Percentiles rank a stretch among this genome's conserved stretches.
These are phyloP conservation scores for Bos javanicus DNA, from an alignment of 2,113 vertebrate species.

Conservation along the genomic window DNA sequence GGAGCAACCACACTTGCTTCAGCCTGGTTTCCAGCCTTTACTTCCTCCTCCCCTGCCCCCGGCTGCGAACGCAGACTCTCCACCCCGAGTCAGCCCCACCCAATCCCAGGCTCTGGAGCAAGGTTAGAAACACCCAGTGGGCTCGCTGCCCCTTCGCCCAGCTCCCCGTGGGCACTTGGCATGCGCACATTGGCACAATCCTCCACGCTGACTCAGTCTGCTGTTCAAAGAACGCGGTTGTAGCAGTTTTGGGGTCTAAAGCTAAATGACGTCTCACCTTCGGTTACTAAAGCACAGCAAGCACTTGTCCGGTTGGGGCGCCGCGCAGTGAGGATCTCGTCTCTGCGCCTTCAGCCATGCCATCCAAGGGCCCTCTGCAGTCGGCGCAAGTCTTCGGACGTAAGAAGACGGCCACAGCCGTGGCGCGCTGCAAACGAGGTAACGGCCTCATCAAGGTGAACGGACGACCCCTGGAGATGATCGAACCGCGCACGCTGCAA, in stretches of 20 bases:
- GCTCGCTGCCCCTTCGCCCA: accelerated
- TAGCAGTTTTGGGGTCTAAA: neutral
- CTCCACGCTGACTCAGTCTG: accelerated
- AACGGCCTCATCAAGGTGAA: no score
- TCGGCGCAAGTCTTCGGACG: no score
- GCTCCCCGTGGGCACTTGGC: accelerated
- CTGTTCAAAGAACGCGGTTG: accelerated
- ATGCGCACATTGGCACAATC: accelerated
- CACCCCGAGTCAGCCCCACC: neutral
- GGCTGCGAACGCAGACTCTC: neutral
- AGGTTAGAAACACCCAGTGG: accelerated
- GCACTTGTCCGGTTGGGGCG: no score
- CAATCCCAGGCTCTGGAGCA: no score
- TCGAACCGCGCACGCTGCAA: no score
- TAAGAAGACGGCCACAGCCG: no score
- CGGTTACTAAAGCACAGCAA: accelerated
- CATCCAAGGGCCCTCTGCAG: no score
- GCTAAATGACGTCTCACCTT: no score
- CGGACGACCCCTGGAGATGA: no score
- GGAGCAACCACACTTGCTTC: accelerated
- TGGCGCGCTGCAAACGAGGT: no score
- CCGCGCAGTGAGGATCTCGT: no score
- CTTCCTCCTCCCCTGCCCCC: neutral
- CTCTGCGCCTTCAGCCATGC: no score
- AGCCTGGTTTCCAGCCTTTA: neutral